Base-by-base conservation (phyloP, 92 coral and sea anemone species). In the Scolanthus callimorphus region DNA sequence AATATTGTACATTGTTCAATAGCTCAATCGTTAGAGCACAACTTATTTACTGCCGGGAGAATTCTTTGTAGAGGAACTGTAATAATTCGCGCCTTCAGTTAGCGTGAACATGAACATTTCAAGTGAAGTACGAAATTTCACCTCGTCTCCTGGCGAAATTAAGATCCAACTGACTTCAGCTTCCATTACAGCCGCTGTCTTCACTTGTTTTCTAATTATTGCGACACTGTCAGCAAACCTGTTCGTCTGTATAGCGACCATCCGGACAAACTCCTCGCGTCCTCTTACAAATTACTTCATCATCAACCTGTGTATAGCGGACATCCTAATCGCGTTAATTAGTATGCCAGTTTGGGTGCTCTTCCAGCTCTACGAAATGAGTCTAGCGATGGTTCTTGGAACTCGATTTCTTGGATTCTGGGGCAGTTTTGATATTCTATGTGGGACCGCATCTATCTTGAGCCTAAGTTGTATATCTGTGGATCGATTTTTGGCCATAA, bases 271-370 rank as follows among this genome's bases (percentile, higher is more conserved):
- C 71, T 83, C 82, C 3, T 58, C 72, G 9, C 67, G 84, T 13
- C 74, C 76, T 0, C 74, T 81, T 2, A 85, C 94, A 1, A 82
- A 87, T n/a, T 82, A 74, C 47, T 90, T 90, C 58, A 88, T 90
- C 64, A 64, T 86, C 50, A 90, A 86, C 51, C 97, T 90, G 0
- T 90, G 97, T 37, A 43, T 90, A 1, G 86, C 97, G 3, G 97
- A 86, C 24, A 77, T 90, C 0, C 81, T 90, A 9, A 63, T 81
- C 8, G 83, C 95, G 6, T 46, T 81, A 6, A 77, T 90, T n/a
- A 90, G 97, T 19, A 90, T 90, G 97, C 89, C 89, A 2, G 80
- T 90, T 11, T 90, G 95, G 89, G 70, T 83, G 37, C 23, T 78
- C 1, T 82, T 71, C 65, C 81, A 86, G 55, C 34, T 90, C 23